Base-by-base conservation (phyloP, 1,140 invertebrate genomes). In the Atta texana region DNA sequence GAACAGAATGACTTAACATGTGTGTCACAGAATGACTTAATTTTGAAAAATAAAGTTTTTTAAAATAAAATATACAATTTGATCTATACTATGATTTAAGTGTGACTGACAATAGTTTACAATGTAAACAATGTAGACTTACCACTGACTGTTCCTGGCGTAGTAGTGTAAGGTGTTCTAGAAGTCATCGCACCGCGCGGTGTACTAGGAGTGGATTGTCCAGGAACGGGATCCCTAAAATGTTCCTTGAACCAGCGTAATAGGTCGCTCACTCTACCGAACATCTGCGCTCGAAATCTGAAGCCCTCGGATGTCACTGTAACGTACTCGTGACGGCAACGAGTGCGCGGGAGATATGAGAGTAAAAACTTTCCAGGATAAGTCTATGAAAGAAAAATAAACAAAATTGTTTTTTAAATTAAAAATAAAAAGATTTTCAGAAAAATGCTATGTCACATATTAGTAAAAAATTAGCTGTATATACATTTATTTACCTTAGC, bases 161-260 rank as follows among this genome's bases (percentile, higher is more conserved):
- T 96, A 74, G 97, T 96, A 72, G 96, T 96, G 90, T 97, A 97
- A 0, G 97, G 96, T 12, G 97, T 97, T 84, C 97, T 96, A 0
- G 96, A 95, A 7, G 96, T 95, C 89, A 96, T 95, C 1, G 94
- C 94, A 6, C 96, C 96, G 61, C 97, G 95, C 0, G 97, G 97
- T 24, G 97, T 97, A 51, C 94, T 96, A 0, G 98, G 98, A 18
- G 98, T 98, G 57, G 95, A 95, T 68, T 95, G 94, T 1, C 96
- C 96, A 14, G 98, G 98, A 69, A 98, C 96, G 0, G 98, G 97
- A 92, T 99, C 98, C 71, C 98, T 95, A 96, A 99, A 99, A 93
- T 99, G 98, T 94, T 99, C 98, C 93, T 99, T 99, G 94, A 99
- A 99, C 99, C 99, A 99, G 74, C 98, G 97, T 88, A 99, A 96